Conservation (phyloP, 1,140 invertebrate genomes). For the Eriosoma lanigerum region DNA sequence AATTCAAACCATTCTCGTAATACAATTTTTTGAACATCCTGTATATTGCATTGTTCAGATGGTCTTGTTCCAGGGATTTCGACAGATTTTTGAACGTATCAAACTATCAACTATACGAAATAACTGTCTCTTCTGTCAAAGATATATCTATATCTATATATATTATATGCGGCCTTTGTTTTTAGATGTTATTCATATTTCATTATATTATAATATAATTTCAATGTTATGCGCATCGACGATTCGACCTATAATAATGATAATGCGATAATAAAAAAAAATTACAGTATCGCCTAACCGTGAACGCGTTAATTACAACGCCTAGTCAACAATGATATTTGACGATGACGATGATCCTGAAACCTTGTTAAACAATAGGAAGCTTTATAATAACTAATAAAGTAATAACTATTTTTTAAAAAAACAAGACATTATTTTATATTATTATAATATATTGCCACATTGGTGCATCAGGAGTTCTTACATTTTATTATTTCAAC, state of each 20-base stretch:
- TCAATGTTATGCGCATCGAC: constrained; percentile 2
- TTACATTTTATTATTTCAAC: not conserved
- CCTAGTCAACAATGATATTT: constrained; percentile 1
- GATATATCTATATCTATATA: no score
- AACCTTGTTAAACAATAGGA: constrained; percentile 28
- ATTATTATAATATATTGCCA: no score
- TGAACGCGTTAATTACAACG: constrained; percentile 31
- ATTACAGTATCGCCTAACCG: constrained; percentile 4
- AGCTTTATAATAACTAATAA: no score
- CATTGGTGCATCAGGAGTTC: not conserved
- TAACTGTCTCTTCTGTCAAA: not conserved
- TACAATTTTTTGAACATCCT: constrained; percentile 12
- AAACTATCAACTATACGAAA: not conserved
- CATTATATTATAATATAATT: not conserved
- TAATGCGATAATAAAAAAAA: constrained; percentile 15
- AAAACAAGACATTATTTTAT: no score
- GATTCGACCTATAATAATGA: not conserved
- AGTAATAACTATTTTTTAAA: no score
- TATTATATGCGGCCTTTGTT: not conserved
- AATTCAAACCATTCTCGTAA: no score
- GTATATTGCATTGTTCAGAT: not conserved
- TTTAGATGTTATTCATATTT: constrained; percentile 31
- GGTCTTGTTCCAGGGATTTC: constrained; percentile 9
- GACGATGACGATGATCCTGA: constrained; percentile 14
- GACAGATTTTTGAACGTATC: not conserved